Evolutionary conservation across 1,140 invertebrate species (phyloP), one percentile per base, ranked within the genome.

Genomic region (Pseudomyrmex sp.): DNA sequence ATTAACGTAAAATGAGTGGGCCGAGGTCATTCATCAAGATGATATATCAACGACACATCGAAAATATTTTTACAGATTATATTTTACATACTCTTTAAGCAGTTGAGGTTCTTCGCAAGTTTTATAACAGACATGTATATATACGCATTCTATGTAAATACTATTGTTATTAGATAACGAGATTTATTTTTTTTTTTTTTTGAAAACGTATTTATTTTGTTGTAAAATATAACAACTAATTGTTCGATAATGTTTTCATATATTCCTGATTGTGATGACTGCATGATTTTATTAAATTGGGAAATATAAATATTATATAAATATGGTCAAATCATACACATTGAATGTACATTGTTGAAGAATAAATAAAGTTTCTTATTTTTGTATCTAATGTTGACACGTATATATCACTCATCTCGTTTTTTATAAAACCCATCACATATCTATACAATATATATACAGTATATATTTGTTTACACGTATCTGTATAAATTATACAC

Each of bases 281-380:
- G 50, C 50, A 72, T 84, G 54, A 82, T 82, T 56, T 66, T 83
- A 15, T 56, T 70, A 74, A 13, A 9, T 8, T 2, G 35, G 63
- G 63, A 84, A 62, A 70, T 44, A 69, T 46, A 56, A 56, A 73
- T 63, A 26, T 5, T n/a, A 52, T n/a, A 52, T 48, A 79, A 59
- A 13, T 15, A 73, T 72, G 26, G 35, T 35, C 35, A 35, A 35
- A 35, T 35, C 35, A 35, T 3, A 35, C 35, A 35, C 35, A 35
- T 35, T 35, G 46, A 48, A 88, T 89, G 87, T 89, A 88, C 79
- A 79, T 75, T 79, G 35, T 83, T 88, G 18, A 86, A 84, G 23
- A 88, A 89, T 88, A 88, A 89, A 89, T 89, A 89, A 89, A 89
- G 48, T 65, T 88, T 80, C 52, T 66, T 44, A 84, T 3, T 89